Conservation (phyloP, 1,140 invertebrate species). For the Semibalanus balanoides region DNA sequence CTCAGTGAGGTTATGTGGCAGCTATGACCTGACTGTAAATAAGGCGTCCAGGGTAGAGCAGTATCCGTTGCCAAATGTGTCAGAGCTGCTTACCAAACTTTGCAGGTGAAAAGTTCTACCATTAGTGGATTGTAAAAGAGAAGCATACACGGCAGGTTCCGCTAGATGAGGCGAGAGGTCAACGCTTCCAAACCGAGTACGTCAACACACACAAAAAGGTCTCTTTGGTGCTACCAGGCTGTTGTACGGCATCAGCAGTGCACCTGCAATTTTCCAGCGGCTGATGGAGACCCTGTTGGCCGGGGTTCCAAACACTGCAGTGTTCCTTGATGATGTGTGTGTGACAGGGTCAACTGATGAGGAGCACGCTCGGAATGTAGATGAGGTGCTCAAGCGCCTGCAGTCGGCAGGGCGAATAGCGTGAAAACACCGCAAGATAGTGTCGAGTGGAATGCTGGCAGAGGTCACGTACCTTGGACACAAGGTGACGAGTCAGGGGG, state of each 20-base stretch:
- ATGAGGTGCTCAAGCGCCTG: neutral
- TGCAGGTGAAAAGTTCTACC: neutral
- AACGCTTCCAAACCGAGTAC: neutral
- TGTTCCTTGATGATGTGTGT: neutral
- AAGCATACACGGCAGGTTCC: neutral
- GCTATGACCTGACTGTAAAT: neutral
- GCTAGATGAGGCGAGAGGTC: neutral
- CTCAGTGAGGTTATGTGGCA: neutral
- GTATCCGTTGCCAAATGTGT: neutral
- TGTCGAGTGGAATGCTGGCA: neutral
- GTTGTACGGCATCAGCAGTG: neutral
- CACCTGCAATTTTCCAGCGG: neutral
- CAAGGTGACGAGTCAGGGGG: neutral
- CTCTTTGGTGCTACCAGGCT: neutral
- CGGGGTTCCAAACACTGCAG: neutral
- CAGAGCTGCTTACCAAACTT: neutral
- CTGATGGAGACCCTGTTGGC: neutral
- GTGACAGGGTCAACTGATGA: neutral
- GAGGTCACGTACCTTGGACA: neutral
- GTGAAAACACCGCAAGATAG: neutral
- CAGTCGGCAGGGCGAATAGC: neutral
- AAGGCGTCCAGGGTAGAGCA: neutral
- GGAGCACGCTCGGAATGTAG: neutral
- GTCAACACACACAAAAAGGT: neutral
- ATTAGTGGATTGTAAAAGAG: neutral